Conservation (phyloP, 2,797 vertebrate genomes). For the Macropus fuliginosus region DNA sequence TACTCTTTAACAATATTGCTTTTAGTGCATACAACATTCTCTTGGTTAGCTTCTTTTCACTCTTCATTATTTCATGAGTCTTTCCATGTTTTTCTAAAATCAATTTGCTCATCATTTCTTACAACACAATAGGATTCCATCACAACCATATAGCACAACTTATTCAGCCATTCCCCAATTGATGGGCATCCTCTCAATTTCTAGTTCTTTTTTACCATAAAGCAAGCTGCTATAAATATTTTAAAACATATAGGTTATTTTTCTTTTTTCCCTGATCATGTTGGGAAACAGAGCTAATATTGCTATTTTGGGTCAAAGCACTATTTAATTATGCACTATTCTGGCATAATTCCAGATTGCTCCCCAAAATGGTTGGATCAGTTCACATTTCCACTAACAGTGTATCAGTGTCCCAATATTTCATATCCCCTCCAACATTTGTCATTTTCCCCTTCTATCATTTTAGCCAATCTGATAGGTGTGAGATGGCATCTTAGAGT, state of each 20-base stretch:
- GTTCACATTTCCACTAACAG: not conserved
- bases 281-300: not conserved
- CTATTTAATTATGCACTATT: too few species aligned
- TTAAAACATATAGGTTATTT: not conserved
- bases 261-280: not conserved
- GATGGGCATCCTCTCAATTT: not conserved
- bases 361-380: not conserved
- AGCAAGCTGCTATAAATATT: not conserved
- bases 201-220: not conserved
- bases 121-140: not conserved
- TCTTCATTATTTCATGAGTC: not conserved
- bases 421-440: not conserved
- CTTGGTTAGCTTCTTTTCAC: not conserved
- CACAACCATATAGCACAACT: not conserved
- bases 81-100: not conserved
- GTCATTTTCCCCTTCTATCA: not conserved
- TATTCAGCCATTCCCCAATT: not conserved
- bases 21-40: not conserved
- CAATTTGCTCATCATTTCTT: not conserved
- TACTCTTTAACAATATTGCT: not conserved
- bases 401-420: not conserved
- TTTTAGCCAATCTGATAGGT: not conserved
- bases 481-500: not conserved
- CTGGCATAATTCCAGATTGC: not conserved
- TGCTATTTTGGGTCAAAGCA: not conserved